phyloP scores from a whole-genome alignment of 2,797 vertebrate genomes.

The Aphelocoma californica region DNA sequence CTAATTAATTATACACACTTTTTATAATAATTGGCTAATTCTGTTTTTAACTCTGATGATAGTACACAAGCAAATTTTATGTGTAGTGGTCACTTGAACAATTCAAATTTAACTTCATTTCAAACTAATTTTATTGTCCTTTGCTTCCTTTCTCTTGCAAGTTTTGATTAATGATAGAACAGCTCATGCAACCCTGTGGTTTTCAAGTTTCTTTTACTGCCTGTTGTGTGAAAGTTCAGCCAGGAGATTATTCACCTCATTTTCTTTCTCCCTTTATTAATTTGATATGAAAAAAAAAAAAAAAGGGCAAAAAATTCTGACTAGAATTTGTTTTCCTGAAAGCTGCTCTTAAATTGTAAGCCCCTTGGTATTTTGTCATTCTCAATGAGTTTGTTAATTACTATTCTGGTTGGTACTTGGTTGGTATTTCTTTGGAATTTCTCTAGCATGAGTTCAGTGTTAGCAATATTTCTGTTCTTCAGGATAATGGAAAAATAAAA shows the following conservation, averaged over 20 bases:
- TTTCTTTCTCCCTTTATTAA: background rate
- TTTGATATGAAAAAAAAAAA: background rate
- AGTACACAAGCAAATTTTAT: background rate
- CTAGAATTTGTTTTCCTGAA: background rate
- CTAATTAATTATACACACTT: background rate
- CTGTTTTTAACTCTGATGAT: background rate
- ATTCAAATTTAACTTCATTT: background rate
- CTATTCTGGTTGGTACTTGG: background rate
- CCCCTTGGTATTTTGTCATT: background rate
- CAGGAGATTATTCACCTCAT: background rate
- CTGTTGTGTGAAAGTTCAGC: background rate
- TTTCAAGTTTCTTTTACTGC: background rate
- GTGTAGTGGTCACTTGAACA: background rate
- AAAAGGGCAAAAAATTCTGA: background rate
- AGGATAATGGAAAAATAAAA: conserved; percentile 1
- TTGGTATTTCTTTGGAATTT: background rate
- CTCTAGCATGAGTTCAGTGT: background rate
- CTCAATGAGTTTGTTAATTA: background rate
- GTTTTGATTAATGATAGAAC: background rate
- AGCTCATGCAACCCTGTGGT: background rate
- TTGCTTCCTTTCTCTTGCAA: background rate
- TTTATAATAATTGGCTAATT: background rate
- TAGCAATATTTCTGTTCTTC: background rate
- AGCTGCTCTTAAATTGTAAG: background rate
- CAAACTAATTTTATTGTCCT: background rate